Evolutionary conservation across 2,113 vertebrate species (phyloP).

Genomic region (Grammomys dolichurus): DNA sequence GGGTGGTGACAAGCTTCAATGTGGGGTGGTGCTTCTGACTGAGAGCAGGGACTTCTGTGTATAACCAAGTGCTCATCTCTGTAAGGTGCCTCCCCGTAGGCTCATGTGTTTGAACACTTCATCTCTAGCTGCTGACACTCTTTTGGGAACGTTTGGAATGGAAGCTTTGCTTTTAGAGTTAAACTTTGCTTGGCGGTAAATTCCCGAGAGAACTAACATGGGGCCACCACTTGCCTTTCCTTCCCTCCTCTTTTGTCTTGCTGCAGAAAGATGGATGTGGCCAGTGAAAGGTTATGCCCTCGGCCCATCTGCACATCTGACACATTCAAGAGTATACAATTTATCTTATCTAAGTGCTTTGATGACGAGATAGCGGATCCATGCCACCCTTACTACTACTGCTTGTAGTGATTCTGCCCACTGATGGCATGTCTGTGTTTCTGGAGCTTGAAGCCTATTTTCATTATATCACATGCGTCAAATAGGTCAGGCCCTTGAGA

Average conservation of each 20-base stretch:
- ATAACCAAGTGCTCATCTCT: neutral
- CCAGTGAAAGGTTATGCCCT: neutral
- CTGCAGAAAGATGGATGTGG: neutral
- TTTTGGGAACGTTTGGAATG: neutral
- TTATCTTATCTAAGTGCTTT: neutral
- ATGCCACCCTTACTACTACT: too few relatives aligned
- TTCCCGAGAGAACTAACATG: neutral
- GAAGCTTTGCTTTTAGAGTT: neutral
- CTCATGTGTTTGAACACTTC: neutral
- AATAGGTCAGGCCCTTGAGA: neutral
- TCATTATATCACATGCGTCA: neutral
- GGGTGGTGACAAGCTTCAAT: neutral
- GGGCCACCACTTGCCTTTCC: neutral
- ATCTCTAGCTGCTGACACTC: neutral
- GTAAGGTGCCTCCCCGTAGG: neutral
- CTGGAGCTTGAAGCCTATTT: neutral
- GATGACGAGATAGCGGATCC: neutral
- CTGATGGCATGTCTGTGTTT: neutral
- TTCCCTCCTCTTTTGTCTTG: neutral
- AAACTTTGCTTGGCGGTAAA: neutral
- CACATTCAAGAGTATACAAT: neutral
- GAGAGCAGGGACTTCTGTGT: accelerated
- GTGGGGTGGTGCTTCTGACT: neutral
- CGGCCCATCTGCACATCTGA: neutral
- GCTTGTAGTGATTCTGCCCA: neutral